Evolutionary conservation across 2,113 vertebrate species (phyloP).

Genomic region (Brachypteracias leptosomus): DNA sequence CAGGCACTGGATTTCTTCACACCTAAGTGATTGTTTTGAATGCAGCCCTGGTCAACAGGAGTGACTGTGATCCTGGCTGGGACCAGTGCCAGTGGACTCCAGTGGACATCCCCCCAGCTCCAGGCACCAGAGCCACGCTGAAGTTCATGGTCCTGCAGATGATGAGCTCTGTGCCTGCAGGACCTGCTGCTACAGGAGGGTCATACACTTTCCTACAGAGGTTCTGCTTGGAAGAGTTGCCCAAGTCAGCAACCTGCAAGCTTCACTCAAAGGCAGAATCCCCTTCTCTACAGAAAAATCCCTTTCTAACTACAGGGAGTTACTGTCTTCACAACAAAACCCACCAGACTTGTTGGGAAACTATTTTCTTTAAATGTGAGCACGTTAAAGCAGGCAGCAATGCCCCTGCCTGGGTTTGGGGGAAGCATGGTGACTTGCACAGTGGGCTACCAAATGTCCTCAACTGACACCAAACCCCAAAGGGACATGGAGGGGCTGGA

Average conservation of each 20-base stretch:
- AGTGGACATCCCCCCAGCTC: fast-evolving
- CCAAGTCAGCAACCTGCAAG: not conserved
- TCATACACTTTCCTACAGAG: fast-evolving
- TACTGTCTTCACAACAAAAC: not conserved
- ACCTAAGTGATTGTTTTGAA: conserved; percentile 23
- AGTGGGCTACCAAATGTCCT: not conserved
- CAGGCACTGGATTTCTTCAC: not conserved
- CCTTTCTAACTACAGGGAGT: not conserved
- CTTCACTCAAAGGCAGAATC: not conserved
- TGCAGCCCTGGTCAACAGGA: not conserved
- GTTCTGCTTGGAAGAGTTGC: not conserved
- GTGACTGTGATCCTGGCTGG: not conserved
- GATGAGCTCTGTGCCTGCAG: not conserved
- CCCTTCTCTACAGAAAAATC: not conserved
- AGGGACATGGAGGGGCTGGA: not conserved
- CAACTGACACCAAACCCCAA: not conserved
- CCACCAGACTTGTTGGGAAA: not conserved
- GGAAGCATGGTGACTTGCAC: not conserved
- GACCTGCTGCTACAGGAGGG: not conserved
- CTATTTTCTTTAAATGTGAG: not conserved
- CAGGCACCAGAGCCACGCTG: not conserved
- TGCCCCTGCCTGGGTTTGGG: not conserved
- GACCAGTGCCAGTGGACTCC: not conserved
- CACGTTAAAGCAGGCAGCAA: not conserved
- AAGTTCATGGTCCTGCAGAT: not conserved